Evolutionary conservation across 2,888 invertebrate species (phyloP), one percentile per base, ranked within the genome.

Genomic region (Erebia epiphron): DNA sequence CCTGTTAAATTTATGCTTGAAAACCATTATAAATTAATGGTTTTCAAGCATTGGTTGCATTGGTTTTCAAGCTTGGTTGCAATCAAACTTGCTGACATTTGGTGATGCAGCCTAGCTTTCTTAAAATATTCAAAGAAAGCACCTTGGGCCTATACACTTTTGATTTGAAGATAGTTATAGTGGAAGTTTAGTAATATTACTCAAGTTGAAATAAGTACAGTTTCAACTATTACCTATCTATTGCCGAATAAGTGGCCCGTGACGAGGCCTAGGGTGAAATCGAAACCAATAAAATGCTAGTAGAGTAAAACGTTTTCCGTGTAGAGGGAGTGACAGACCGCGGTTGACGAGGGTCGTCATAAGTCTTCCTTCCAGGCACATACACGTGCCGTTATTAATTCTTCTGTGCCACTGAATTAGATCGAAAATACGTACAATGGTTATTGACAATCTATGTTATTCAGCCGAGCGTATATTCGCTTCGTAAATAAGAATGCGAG

Each of bases 251-350:
- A 43, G 43, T 43, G 11, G 43, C 84, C 82, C 83, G 81, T 79
- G 83, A 80, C 86, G 84, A 86, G 82, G 86, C 86, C 87, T 84
- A 86, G 86, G 83, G 83, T 89, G 88, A 90, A 91, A 92, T 91
- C 86, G 91, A 91, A 91, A 91, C 90, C 91, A 91, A 91, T 89
- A 89, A 91, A 92, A 91, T 89, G 88, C 87, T 86, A 78, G 80
- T 83, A 79, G 80, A 85, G 85, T 91, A 86, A 91, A 92, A 92
- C 89, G 90, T 86, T 91, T 91, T 87, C 86, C 86, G 82, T 89
- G 90, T 90, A 83, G 74, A 79, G 77, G 77, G 83, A 80, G 83
- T 83, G 87, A 86, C 85, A 84, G 64, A 81, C 80, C 78, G 75
- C 76, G 76, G 80, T 82, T 91, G 92, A 92, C 89, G 85, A 88